phyloP scores from a whole-genome alignment of 2,888 invertebrate species.

The Rugalucina vietnamica region DNA sequence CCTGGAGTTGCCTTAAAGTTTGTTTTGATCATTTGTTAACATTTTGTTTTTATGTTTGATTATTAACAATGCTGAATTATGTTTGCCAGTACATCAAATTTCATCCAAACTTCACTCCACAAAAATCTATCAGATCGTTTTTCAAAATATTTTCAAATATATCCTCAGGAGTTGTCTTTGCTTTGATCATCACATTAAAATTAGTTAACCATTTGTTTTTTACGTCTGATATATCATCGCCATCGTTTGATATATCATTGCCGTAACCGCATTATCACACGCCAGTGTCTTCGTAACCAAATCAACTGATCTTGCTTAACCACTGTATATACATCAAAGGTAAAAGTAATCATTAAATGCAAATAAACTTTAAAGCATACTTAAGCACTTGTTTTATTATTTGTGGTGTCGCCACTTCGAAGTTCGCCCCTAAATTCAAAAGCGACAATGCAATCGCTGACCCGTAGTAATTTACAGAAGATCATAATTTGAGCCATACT shows the following conservation, averaged over 20 bases:
- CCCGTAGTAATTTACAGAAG: background rate
- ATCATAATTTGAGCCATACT: no score
- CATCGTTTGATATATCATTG: background rate
- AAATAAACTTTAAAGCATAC: conserved; percentile 9
- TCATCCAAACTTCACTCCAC: no score
- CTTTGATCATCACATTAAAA: conserved; percentile 7
- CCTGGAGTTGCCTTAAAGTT: no score
- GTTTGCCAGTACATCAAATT: no score
- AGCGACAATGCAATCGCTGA: background rate
- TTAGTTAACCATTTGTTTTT: conserved; percentile 5
- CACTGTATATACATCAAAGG: background rate
- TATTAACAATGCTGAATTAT: no score
- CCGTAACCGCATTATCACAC: background rate
- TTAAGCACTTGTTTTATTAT: background rate
- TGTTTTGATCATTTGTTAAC: no score
- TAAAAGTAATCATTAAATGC: conserved; percentile 1
- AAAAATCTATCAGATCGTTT: no score
- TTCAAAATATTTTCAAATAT: no score
- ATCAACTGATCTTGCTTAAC: background rate
- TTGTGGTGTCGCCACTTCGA: background rate
- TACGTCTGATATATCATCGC: background rate
- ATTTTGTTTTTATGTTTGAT: no score
- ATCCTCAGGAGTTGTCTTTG: background rate
- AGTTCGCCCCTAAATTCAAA: background rate
- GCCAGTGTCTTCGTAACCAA: background rate